Conservation (phyloP, 1,140 invertebrate species). For the Caenorhabditis remanei region DNA sequence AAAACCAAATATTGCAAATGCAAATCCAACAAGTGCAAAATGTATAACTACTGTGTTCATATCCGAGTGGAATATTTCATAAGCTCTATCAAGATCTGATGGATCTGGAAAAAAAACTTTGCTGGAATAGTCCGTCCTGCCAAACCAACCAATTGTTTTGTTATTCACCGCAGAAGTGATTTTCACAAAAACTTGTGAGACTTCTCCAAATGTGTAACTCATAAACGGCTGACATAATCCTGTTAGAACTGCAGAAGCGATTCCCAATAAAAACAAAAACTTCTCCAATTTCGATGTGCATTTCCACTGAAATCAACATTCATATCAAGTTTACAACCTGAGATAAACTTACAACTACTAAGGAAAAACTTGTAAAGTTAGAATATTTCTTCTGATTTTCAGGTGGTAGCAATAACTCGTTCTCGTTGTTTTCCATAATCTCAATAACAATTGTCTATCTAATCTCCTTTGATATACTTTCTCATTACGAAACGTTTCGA, state of each 20-base stretch:
- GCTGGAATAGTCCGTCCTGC: neutral
- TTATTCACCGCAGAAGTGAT: conserved; percentile 64
- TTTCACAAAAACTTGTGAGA: conserved; percentile 59
- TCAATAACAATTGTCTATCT: neutral
- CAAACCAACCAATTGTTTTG: conserved; percentile 43
- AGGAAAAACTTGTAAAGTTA: neutral
- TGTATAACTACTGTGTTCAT: conserved; percentile 39
- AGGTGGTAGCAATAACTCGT: neutral
- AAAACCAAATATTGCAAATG: neutral
- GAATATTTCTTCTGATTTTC: neutral
- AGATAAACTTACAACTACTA: neutral
- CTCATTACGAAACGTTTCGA: conserved; percentile 7
- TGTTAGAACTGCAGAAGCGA: conserved; percentile 59
- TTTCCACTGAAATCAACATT: conserved; percentile 68
- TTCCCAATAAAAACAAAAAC: conserved; percentile 69
- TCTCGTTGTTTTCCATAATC: neutral
- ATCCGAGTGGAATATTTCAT: conserved; percentile 63
- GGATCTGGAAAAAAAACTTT: conserved; percentile 65
- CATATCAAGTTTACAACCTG: neutral
- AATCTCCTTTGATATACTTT: conserved; percentile 76
- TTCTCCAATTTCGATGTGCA: conserved; percentile 67
- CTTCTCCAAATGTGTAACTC: conserved; percentile 68
- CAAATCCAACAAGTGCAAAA: neutral
- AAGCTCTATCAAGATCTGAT: conserved; percentile 50
- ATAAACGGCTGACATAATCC: conserved; percentile 69